Conservation (phyloP, 2,113 vertebrate species). For the Urocolius indicus region DNA sequence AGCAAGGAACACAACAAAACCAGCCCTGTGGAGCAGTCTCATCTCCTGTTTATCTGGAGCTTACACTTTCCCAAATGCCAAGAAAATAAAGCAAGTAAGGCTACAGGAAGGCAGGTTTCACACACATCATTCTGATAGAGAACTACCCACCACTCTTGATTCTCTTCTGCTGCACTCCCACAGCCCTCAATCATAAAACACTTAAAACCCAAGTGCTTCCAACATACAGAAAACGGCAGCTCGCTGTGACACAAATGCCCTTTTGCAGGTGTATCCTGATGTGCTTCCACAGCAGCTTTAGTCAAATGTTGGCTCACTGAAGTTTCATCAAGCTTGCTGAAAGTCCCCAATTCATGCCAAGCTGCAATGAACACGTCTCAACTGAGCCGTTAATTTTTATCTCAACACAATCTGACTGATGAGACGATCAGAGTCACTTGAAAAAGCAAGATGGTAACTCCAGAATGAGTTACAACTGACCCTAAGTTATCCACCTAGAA, state of each 20-base stretch:
- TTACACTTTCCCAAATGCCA: not conserved
- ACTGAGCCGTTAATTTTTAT: not conserved
- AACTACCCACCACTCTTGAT: not conserved
- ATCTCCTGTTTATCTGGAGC: not conserved
- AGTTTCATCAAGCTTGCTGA: not conserved
- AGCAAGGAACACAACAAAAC: not conserved
- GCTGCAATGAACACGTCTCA: fast-evolving
- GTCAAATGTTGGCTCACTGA: not conserved
- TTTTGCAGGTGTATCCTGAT: not conserved
- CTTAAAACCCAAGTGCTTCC: not conserved
- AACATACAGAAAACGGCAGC: not conserved
- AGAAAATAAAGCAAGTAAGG: not conserved
- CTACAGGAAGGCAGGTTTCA: not conserved
- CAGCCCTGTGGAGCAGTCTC: not conserved
- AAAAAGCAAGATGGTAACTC: not conserved
- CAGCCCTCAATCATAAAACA: not conserved
- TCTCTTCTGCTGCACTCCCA: not conserved
- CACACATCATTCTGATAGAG: not conserved
- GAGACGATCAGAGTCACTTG: not conserved
- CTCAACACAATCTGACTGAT: not conserved
- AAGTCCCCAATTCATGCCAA: not conserved
- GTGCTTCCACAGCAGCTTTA: not conserved
- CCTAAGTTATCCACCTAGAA: fast-evolving
- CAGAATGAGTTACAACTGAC: not conserved
- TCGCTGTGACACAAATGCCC: not conserved